phyloP scores from a whole-genome alignment of 2,888 invertebrate species.

The Sabatieria punctata region DNA sequence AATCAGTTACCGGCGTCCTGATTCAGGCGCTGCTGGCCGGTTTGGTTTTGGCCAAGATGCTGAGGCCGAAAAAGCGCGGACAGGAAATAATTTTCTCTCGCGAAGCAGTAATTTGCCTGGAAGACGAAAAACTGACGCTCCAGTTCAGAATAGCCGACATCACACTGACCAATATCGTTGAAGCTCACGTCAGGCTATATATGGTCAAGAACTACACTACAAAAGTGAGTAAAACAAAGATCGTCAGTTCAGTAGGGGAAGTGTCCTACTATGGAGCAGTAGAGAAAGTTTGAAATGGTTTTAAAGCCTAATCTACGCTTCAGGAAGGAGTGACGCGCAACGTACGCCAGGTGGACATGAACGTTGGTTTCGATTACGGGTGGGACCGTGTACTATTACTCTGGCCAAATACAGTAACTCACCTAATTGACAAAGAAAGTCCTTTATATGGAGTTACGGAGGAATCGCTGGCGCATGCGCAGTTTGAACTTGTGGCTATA shows the following conservation, averaged over 20 bases:
- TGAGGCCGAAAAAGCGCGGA: slow-evolving; percentile 2
- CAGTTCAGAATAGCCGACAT: slow-evolving; percentile 5
- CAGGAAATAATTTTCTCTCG: slow-evolving; percentile 4
- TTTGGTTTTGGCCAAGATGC: slow-evolving; percentile 3
- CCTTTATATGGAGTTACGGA: background rate
- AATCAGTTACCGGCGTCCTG: background rate
- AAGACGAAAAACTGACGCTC: background rate
- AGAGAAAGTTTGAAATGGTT: no score
- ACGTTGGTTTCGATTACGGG: slow-evolving; percentile 4
- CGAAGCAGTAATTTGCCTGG: background rate
- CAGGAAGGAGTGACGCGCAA: background rate
- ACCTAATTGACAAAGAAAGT: slow-evolving; percentile 1
- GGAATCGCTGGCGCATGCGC: background rate
- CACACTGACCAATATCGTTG: no score
- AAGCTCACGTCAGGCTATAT: no score
- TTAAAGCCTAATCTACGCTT: no score
- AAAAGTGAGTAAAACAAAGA: no score
- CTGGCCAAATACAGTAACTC: background rate
- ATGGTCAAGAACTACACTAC: no score
- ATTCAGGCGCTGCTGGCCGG: slow-evolving; percentile 2
- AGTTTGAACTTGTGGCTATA: slow-evolving; percentile 1
- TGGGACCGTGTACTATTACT: slow-evolving; percentile 1
- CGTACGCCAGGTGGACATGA: background rate
- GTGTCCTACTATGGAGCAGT: no score
- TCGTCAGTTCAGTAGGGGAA: no score